Evolutionary conservation across 2,888 invertebrate genomes (phyloP).

Genomic region (Leptopterna dolabrata): DNA sequence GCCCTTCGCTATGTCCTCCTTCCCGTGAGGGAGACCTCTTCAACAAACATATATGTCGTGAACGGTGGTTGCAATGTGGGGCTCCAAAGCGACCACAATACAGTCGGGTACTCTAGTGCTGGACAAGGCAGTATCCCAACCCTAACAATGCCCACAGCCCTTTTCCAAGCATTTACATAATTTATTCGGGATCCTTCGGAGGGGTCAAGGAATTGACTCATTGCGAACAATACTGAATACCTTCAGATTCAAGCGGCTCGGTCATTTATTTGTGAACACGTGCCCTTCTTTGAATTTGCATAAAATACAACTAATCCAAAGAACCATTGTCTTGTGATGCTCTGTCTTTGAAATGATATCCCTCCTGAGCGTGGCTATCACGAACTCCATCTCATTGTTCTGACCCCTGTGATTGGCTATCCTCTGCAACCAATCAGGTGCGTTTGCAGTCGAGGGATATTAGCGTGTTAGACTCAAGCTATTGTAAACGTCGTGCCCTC

Average conservation of each 20-base stretch:
- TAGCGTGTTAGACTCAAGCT: conserved; percentile 14
- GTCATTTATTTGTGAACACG: conserved; percentile 54
- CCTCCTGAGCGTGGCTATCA: conserved; percentile 44
- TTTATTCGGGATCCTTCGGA: conserved; percentile 47
- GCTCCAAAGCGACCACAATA: conserved; percentile 31
- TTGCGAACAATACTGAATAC: conserved; percentile 55
- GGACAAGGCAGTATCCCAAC: conserved; percentile 34
- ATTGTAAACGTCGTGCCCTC: not conserved
- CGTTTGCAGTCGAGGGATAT: conserved; percentile 26
- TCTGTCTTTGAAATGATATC: conserved; percentile 45
- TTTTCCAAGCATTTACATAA: conserved; percentile 50
- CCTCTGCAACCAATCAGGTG: conserved; percentile 39
- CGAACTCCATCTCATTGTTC: conserved; percentile 52
- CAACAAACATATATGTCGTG: conserved; percentile 41
- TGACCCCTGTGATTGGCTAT: conserved; percentile 41
- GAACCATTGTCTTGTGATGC: conserved; percentile 45
- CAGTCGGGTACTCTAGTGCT: conserved; percentile 37
- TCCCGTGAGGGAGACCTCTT: conserved; percentile 15
- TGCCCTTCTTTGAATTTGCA: conserved; percentile 48
- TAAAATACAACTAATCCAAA: conserved; percentile 53
- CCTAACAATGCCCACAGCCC: conserved; percentile 48
- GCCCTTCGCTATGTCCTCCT: conserved; percentile 4
- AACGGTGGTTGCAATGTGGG: conserved; percentile 36
- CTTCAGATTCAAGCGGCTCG: conserved; percentile 41
- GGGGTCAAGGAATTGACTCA: conserved; percentile 54